Evolutionary conservation across 2,888 invertebrate species (phyloP).

Genomic region (Embidobia sp.): DNA sequence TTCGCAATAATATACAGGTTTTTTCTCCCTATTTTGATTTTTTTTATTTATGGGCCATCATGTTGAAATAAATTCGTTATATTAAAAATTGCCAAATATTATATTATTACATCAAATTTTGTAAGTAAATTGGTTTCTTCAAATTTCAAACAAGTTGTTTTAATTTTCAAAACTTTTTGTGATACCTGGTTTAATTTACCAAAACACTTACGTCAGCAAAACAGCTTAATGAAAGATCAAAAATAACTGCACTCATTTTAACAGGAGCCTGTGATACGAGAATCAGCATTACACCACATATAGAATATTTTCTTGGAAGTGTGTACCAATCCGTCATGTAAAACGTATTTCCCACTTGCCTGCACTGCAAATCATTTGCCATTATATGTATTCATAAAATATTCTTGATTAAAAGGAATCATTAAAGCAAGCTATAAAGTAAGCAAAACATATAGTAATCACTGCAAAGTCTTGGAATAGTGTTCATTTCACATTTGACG

Average conservation of each 20-base stretch:
- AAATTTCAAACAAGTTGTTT: too few relatives aligned
- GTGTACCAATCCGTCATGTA: constrained; percentile 42
- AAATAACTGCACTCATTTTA: constrained; percentile 33
- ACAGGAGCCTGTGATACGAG: constrained; percentile 3
- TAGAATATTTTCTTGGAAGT: constrained; percentile 15
- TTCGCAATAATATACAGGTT: neutral
- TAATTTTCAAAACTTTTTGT: neutral
- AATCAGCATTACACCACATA: constrained; percentile 21
- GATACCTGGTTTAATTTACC: neutral
- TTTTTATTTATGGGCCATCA: too few relatives aligned
- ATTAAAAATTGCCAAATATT: neutral
- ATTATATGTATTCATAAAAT: too few relatives aligned
- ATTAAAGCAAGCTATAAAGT: too few relatives aligned
- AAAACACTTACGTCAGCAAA: constrained; percentile 29
- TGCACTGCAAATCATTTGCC: constrained; percentile 11
- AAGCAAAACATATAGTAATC: too few relatives aligned
- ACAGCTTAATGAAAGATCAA: constrained; percentile 25
- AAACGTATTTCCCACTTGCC: constrained; percentile 35
- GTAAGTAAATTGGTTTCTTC: too few relatives aligned
- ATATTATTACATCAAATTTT: too few relatives aligned
- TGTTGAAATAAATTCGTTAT: too few relatives aligned
- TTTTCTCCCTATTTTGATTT: too few relatives aligned
- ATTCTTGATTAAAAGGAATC: too few relatives aligned
- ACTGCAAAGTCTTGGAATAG: too few relatives aligned
- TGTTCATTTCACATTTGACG: too few relatives aligned